phyloP scores from a whole-genome alignment of 2,888 invertebrate genomes.

The Cryptocephalus moraei region DNA sequence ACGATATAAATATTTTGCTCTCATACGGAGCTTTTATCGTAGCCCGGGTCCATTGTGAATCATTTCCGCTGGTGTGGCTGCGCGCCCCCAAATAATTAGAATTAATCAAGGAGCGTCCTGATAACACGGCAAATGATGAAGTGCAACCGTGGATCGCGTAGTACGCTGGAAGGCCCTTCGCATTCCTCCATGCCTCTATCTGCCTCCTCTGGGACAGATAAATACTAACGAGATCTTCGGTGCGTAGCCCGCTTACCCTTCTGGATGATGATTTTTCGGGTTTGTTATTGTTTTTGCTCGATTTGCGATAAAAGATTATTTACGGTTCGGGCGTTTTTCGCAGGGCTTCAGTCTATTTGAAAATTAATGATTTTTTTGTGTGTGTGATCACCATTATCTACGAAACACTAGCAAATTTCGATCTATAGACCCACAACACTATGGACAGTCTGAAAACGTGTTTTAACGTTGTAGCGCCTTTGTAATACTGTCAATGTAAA shows the following conservation, averaged over 20 bases:
- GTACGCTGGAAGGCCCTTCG: background rate
- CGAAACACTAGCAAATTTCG: too few species aligned
- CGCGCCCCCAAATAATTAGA: slow-evolving; percentile 33
- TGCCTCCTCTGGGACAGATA: slow-evolving; percentile 36
- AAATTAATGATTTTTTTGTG: too few species aligned
- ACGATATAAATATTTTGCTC: background rate
- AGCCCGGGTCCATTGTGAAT: background rate
- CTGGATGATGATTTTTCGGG: background rate
- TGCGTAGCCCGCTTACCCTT: slow-evolving; percentile 1
- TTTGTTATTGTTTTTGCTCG: background rate
- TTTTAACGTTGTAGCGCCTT: too few species aligned
- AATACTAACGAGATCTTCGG: slow-evolving; percentile 38
- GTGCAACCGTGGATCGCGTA: slow-evolving; percentile 14
- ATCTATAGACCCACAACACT: too few species aligned
- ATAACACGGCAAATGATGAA: slow-evolving; percentile 36
- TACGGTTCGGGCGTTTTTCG: background rate
- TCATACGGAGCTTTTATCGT: background rate
- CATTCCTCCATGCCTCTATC: slow-evolving; percentile 2
- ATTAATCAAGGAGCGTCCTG: slow-evolving; percentile 35
- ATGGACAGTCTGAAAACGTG: too few species aligned
- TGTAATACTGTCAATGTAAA: too few species aligned
- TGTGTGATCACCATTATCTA: too few species aligned
- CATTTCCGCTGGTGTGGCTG: background rate
- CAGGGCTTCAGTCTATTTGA: too few species aligned
- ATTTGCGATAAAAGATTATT: background rate